phyloP scores from a whole-genome alignment of 1,140 invertebrate genomes.

The Drusus annulatus region DNA sequence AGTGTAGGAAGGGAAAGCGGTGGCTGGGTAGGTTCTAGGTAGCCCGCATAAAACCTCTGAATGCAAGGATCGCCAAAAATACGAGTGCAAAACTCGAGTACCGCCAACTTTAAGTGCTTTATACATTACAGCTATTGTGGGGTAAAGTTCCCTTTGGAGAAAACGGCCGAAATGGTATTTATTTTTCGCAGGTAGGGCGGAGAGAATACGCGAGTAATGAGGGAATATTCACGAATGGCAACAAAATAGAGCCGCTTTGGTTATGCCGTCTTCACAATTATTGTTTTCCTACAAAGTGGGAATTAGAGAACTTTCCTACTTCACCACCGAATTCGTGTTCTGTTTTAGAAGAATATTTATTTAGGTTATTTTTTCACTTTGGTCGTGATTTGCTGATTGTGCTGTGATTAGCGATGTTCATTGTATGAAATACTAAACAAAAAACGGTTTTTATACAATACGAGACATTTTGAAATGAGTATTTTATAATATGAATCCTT shows the following conservation, averaged over 20 bases:
- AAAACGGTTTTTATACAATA: not conserved
- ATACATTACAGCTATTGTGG: conserved; percentile 19
- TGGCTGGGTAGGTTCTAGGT: not conserved
- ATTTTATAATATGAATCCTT: no score
- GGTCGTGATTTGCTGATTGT: not conserved
- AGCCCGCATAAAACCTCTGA: conserved; percentile 53
- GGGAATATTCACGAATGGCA: conserved; percentile 23
- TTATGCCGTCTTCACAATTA: conserved; percentile 16
- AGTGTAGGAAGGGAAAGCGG: no score
- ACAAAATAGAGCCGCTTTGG: conserved; percentile 23
- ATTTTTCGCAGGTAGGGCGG: conserved; percentile 42
- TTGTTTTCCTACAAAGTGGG: not conserved
- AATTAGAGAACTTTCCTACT: not conserved
- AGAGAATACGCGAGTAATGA: conserved; percentile 55
- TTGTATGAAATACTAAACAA: not conserved
- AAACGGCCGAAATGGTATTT: conserved; percentile 23
- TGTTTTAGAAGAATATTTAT: not conserved
- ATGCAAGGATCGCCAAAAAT: conserved; percentile 51
- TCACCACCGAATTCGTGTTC: not conserved
- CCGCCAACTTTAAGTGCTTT: conserved; percentile 24
- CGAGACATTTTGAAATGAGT: not conserved
- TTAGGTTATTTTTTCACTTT: no score
- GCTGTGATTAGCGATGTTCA: not conserved
- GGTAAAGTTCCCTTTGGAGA: conserved; percentile 12
- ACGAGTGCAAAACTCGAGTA: conserved; percentile 47